Base-by-base conservation (phyloP, 2,113 vertebrate species). In the Thamnaconus septentrionalis region DNA sequence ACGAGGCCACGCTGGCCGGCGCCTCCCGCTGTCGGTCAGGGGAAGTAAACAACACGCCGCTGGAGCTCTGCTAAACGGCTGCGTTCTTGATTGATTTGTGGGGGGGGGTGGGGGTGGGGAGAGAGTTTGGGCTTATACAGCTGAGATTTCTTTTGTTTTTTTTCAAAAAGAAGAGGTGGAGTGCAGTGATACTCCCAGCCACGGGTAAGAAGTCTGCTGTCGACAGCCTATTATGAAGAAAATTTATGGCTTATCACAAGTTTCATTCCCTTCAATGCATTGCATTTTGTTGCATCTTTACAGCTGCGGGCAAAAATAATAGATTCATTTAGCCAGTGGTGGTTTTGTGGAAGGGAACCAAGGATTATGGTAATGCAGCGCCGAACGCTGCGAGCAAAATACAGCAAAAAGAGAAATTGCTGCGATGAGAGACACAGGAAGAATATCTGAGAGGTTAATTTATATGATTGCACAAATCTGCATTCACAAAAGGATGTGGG, bases 301-400 rank as follows among this genome's bases (percentile, higher is more conserved):
- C 58, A 18, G 80, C 89, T 85, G 51, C 61, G 56, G 87, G 89
- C 85, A 81, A 83, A 87, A 90, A 89, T 90, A 87, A 90, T 89
- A 87, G 85, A 87, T 88, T 90, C 79, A 87, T 90, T 88, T 90
- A 89, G 87, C 89, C 85, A 87, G 86, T 87, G 86, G 87, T 88
- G 85, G 82, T 88, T 31, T 87, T 88, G 79, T 80, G 84, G 84
- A 84, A 85, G 62, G 84, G 78, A 88, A 88, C 81, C 87, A 85
- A 88, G 85, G 89, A 89, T 89, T 89, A 90, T 90, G 89, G 74
- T 81, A 90, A 90, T 89, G 79, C 65, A 43, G 82, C 75, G 56
- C 56, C 64, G 57, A 86, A 71, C 0, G 86, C 87, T 90, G 81
- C 76, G 47, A 88, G 86, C 81, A 39, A 85, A 84, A 85, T 83